These are phyloP conservation scores for Nanorana parkeri DNA, from an alignment of 2,113 vertebrate species.

Conservation along the genomic window DNA sequence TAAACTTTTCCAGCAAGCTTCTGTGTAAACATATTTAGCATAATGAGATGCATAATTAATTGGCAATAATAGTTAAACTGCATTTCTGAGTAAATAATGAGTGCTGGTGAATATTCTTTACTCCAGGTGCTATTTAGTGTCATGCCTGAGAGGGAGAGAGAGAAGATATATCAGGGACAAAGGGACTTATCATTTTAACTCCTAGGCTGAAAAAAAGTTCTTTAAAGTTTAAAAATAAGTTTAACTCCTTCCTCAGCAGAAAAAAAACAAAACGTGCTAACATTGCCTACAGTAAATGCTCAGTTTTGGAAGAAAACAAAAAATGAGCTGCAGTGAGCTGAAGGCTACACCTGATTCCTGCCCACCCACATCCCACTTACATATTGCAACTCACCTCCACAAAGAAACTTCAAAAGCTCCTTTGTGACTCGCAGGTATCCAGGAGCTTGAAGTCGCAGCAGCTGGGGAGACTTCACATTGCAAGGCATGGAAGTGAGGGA, in stretches of 20 bases:
- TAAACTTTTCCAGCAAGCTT: background rate
- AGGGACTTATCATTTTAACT: background rate
- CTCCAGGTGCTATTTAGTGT: background rate
- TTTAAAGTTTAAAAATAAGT: constrained; percentile 6
- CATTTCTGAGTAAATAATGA: background rate
- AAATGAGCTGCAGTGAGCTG: background rate
- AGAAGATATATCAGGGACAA: background rate
- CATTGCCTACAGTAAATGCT: too few relatives aligned
- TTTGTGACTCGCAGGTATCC: constrained; percentile 50
- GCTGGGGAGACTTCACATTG: constrained; percentile 8
- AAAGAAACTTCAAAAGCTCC: constrained; percentile 40
- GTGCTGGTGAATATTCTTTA: background rate
- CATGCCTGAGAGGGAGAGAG: background rate
- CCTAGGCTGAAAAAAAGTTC: too few relatives aligned
- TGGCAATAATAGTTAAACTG: background rate
- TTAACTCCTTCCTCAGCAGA: background rate
- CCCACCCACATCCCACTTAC: constrained; percentile 39
- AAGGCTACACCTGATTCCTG: constrained; percentile 38
- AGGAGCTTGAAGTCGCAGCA: constrained; percentile 18
- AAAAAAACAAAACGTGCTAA: too few relatives aligned
- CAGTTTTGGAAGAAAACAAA: too few relatives aligned
- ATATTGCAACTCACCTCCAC: constrained; percentile 47
- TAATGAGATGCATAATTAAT: background rate
- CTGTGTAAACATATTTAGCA: background rate
- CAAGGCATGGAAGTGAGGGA: constrained; percentile 29